Percentiles rank a stretch among this genome's conserved stretches.
Conservation (phyloP, 2,113 vertebrate genomes). For the Cavia aperea region DNA sequence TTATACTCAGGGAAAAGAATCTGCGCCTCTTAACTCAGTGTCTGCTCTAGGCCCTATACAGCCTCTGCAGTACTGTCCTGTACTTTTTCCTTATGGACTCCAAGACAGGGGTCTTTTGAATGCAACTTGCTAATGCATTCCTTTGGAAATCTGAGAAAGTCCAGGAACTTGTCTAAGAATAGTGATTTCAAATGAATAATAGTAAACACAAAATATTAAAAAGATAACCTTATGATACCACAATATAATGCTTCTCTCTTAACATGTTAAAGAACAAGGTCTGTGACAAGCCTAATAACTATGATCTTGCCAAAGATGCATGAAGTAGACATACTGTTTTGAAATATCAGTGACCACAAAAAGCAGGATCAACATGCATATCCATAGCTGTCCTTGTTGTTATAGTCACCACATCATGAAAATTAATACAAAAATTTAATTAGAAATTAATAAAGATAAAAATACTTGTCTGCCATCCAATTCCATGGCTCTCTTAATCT, state of each 20-base stretch:
- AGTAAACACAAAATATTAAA: neutral
- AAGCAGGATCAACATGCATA: neutral
- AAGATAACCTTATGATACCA: neutral
- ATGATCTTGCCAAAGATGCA: neutral
- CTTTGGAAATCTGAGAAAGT: neutral
- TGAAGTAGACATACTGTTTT: neutral
- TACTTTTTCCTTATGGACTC: accelerated
- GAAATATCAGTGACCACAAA: neutral
- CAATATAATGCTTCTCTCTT: neutral
- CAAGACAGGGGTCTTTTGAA: neutral
- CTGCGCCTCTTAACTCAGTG: no score
- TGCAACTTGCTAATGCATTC: neutral
- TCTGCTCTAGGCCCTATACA: accelerated
- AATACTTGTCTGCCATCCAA: neutral
- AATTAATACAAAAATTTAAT: neutral
- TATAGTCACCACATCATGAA: neutral
- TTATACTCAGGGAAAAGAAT: accelerated
- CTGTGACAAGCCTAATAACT: neutral
- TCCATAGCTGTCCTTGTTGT: neutral
- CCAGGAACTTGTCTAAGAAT: neutral
- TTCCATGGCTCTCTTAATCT: neutral
- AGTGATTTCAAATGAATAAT: neutral
- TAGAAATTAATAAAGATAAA: neutral
- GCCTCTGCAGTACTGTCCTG: accelerated
- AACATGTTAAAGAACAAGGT: neutral